A percentile compares a stretch with the other conserved stretches of the same genome.
Conservation (phyloP, 30 jellyfish, hydroid and myxozoan genomes). For the Haliclystus octoradiatus region DNA sequence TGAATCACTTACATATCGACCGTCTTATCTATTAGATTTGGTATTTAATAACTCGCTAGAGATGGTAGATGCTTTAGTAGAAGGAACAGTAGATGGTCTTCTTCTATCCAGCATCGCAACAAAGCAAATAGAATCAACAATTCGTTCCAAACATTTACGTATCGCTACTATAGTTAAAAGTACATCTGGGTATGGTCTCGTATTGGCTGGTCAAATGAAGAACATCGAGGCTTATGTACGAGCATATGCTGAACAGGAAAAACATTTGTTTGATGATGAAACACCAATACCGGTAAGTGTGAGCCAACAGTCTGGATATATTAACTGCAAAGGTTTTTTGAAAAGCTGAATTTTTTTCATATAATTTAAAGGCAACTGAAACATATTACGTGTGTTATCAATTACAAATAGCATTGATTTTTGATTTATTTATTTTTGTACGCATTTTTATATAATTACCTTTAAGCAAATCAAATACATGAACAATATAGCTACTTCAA, state of each 20-base stretch:
- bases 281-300: neutral
- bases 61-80: constrained; percentile 24
- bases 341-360: too few species aligned
- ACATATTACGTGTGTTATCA: too few species aligned
- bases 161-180: neutral
- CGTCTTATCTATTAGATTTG: neutral
- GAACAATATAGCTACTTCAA: too few species aligned
- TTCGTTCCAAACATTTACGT: neutral
- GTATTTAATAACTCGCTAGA: neutral
- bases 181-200: neutral
- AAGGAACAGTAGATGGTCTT: constrained; percentile 31
- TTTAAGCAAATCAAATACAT: too few species aligned
- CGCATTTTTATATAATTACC: too few species aligned
- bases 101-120: constrained; percentile 2
- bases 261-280: neutral
- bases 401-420: too few species aligned
- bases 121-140: too few species aligned
- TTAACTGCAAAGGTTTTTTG: too few species aligned
- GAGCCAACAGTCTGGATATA: too few species aligned
- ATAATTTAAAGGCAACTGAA: too few species aligned
- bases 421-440: too few species aligned
- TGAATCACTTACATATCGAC: too few species aligned
- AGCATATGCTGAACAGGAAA: neutral
- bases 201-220: neutral
- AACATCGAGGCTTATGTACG: neutral